phyloP scores from a whole-genome alignment of 2,113 vertebrate species.

The Spheniscus mendiculus region DNA sequence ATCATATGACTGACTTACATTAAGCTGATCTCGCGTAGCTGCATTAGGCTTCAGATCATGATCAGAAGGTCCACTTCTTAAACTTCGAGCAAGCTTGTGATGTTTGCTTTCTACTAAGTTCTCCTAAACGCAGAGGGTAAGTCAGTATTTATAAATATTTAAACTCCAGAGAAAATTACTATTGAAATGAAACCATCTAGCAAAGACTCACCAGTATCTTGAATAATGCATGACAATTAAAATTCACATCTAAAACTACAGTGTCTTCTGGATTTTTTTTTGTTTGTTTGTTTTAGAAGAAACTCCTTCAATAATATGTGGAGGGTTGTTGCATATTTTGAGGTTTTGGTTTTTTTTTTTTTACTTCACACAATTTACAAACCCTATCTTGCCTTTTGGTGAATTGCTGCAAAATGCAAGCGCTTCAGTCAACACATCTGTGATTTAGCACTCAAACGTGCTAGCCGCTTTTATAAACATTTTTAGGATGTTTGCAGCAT shows the following conservation, averaged over 20 bases:
- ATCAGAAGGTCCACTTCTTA: slow-evolving; percentile 95
- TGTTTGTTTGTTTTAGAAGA: neutral
- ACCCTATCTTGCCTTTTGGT: neutral
- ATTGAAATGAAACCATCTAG: neutral
- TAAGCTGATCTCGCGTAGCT: slow-evolving; percentile 94
- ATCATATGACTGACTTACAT: slow-evolving; percentile 75
- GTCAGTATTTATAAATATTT: neutral
- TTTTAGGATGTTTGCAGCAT: neutral
- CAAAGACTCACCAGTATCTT: neutral
- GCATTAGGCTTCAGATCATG: slow-evolving; percentile 98
- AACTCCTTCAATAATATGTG: neutral
- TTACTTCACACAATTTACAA: neutral
- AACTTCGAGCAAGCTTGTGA: slow-evolving; percentile 96
- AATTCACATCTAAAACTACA: neutral
- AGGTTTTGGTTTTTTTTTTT: neutral
- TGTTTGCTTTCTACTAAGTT: slow-evolving; percentile 99
- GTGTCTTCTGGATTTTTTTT: neutral
- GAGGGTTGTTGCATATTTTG: neutral
- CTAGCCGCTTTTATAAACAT: neutral
- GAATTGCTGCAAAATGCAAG: slow-evolving; percentile 29
- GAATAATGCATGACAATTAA: neutral
- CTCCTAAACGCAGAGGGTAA: slow-evolving; percentile 77
- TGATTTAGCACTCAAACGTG: slow-evolving; percentile 34
- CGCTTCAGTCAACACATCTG: neutral
- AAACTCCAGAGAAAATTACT: neutral